phyloP scores from a whole-genome alignment of 1,140 invertebrate genomes.

The Trachymyrmex cornetzi region DNA sequence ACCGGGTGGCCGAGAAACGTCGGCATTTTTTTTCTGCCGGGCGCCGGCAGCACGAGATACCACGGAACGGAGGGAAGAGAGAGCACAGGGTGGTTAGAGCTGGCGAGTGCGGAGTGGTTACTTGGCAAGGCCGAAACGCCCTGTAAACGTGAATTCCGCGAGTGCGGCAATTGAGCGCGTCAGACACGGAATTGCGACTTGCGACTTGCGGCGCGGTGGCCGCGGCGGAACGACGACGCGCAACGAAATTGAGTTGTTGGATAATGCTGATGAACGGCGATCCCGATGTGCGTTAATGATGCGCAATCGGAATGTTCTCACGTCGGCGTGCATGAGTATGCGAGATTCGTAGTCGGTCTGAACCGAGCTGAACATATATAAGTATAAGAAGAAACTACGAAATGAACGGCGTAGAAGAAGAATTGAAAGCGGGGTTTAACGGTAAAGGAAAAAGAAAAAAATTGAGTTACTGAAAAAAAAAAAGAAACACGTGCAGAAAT shows the following conservation, averaged over 20 bases:
- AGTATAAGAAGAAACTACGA: not conserved
- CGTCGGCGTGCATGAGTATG: not conserved
- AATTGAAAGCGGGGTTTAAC: not conserved
- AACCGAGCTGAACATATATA: too few species aligned
- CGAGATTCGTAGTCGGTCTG: not conserved
- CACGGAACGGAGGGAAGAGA: not conserved
- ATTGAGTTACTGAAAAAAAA: not conserved
- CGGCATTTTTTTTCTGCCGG: constrained; percentile 40
- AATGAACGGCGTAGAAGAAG: not conserved
- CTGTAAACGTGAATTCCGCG: constrained; percentile 27
- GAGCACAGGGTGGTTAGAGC: not conserved
- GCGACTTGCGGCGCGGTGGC: too few species aligned
- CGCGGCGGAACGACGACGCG: not conserved
- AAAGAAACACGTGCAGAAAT: not conserved
- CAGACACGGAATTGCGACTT: not conserved
- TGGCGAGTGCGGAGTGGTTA: constrained; percentile 8
- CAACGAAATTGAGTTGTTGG: constrained; percentile 47
- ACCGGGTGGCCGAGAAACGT: constrained; percentile 80
- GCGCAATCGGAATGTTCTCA: constrained; percentile 30
- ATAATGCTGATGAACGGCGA: constrained; percentile 13
- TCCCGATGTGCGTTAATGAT: constrained; percentile 46
- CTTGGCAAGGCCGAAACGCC: constrained; percentile 22
- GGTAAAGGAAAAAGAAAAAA: not conserved
- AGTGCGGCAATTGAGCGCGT: constrained; percentile 19
- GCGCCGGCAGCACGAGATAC: constrained; percentile 17